Base-by-base conservation (phyloP, 1,140 invertebrate genomes). In the Pogonomyrmex californicus region DNA sequence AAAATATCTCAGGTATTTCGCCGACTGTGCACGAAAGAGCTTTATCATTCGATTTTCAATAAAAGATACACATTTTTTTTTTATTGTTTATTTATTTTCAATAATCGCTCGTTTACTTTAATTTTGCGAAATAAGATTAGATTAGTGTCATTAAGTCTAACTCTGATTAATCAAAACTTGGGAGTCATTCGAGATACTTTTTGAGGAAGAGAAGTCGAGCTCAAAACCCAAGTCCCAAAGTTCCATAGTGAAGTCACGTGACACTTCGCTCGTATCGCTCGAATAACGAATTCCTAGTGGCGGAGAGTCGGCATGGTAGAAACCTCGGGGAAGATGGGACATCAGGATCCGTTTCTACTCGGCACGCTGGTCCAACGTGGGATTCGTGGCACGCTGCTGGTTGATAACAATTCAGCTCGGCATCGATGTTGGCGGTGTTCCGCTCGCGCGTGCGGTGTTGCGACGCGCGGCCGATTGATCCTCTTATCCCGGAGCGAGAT, bases 361-460 rank as follows among this genome's bases (percentile, higher is more conserved):
- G 60, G 68, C 63, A 30, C 83, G 51, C 38, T 79, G 85, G 76
- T 89, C 87, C 92, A 92, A 92, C 91, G 91, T 73, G 71, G 91
- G 87, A 92, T 75, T 75, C 91, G 68, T 91, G 91, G 23, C 91
- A 87, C 33, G 47, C 81, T 36, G 44, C 81, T 36, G 44, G 47
- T 77, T 82, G 83, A 88, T 88, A 87, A 83, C 41, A 41, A 82
- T 73, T 82, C 77, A 41, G 30, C 49, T 68, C 63, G 63, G 76
- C 54, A 65, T 79, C 62, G n/a, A n/a, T n/a, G n/a, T n/a, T n/a
- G 51, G 30, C 54, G 79, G 56, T 36, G 65, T 70, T n/a, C 54
- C 38, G 62, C 30, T 76, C 66, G 54, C 49, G 76, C 85, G 87
- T n/a, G n/a, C n/a, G n/a, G n/a, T n/a, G n/a, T 76, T 77, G 49